These are phyloP conservation scores for Chelidonichthys spinosus DNA, from an alignment of 2,797 vertebrate genomes.

Conservation along the genomic window DNA sequence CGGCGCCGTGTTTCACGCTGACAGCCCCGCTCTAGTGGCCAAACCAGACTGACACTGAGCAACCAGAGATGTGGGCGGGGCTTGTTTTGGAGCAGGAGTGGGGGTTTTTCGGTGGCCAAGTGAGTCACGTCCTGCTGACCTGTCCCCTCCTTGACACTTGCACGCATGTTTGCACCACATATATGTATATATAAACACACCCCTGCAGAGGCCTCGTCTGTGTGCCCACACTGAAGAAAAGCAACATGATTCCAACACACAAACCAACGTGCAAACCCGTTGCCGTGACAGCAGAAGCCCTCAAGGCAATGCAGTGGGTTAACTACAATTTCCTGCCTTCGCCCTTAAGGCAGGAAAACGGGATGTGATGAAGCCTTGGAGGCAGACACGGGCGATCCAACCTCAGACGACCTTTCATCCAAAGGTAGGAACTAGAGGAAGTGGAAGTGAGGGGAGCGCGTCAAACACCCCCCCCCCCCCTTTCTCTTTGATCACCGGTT, in stretches of 20 bases:
- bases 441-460: slow-evolving; percentile 30
- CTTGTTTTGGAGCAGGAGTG: slow-evolving; percentile 36
- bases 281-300: not conserved
- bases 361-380: slow-evolving; percentile 58
- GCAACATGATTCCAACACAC: slow-evolving; percentile 7
- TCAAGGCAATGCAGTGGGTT: slow-evolving; percentile 1
- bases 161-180: slow-evolving; percentile 49
- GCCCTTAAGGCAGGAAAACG: slow-evolving; percentile 54
- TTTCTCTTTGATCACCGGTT: slow-evolving; percentile 50
- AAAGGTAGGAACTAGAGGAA: slow-evolving; percentile 56
- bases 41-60: slow-evolving; percentile 45
- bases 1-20: slow-evolving; percentile 27
- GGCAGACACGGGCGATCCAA: slow-evolving; percentile 59
- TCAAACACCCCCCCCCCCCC: slow-evolving; percentile 41
- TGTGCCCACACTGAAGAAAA: slow-evolving; percentile 35
- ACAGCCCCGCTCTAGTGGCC: slow-evolving; percentile 31
- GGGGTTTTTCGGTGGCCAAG: slow-evolving; percentile 40
- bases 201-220: slow-evolving; percentile 26
- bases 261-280: slow-evolving; percentile 15
- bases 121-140: slow-evolving; percentile 65
- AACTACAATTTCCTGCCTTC: slow-evolving; percentile 63
- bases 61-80: slow-evolving; percentile 46
- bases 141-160: slow-evolving; percentile 39
- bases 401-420: slow-evolving; percentile 44
- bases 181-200: slow-evolving; percentile 38